phyloP scores from a whole-genome alignment of 2,113 vertebrate genomes.

The Platanista minor region DNA sequence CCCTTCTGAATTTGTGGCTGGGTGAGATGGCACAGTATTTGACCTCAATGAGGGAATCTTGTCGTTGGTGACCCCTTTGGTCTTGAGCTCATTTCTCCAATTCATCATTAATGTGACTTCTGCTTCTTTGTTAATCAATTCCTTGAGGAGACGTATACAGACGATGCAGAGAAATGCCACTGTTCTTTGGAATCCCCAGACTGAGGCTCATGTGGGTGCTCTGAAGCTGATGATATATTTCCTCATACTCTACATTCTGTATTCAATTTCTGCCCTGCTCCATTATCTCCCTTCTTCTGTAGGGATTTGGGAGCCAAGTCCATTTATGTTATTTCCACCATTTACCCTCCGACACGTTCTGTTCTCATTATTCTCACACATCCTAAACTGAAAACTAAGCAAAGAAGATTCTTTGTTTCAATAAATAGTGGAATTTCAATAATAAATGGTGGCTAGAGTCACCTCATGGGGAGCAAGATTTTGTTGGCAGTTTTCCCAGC shows the following conservation, averaged over 20 bases:
- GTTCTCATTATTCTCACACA: conserved; percentile 63
- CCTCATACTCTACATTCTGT: conserved; percentile 59
- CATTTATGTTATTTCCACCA: neutral
- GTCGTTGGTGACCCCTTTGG: neutral
- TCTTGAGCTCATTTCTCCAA: conserved; percentile 43
- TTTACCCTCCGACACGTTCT: conserved; percentile 62
- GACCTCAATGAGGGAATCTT: neutral
- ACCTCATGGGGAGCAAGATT: neutral
- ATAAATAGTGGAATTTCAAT: neutral
- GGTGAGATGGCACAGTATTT: neutral
- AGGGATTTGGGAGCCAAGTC: neutral
- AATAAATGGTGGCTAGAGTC: neutral
- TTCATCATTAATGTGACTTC: conserved; percentile 68
- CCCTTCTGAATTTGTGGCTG: neutral
- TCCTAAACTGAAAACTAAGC: conserved; percentile 59
- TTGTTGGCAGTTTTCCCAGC: neutral
- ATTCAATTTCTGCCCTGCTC: neutral
- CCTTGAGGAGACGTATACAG: conserved; percentile 60
- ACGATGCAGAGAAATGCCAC: conserved; percentile 43
- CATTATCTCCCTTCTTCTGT: neutral
- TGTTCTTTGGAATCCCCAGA: conserved; percentile 59
- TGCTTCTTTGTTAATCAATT: conserved; percentile 62
- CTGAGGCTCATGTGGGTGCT: conserved; percentile 48
- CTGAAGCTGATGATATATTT: conserved; percentile 68
- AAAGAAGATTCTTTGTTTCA: conserved; percentile 53